Evolutionary conservation across 2,888 invertebrate species (phyloP).

Genomic region (Trachelus stipa): DNA sequence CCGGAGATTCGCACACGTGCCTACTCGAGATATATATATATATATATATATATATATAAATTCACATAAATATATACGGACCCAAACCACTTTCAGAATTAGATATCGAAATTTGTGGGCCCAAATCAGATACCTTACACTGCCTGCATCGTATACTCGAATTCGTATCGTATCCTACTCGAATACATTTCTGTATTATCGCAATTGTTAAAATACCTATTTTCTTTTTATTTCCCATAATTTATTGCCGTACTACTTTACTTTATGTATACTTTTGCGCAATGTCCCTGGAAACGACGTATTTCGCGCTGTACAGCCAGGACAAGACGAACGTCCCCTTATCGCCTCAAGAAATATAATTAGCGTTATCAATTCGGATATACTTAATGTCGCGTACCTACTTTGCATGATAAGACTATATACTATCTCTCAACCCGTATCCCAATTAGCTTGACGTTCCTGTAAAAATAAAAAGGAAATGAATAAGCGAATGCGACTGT

Average conservation of each 20-base stretch:
- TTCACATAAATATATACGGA: too few species aligned
- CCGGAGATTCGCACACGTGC: constrained; percentile 1
- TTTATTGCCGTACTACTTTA: background rate
- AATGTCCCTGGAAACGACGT: background rate
- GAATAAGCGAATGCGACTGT: background rate
- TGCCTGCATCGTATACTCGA: background rate
- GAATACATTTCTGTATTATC: background rate
- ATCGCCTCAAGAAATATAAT: constrained; percentile 14
- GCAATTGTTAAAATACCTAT: background rate
- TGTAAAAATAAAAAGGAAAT: background rate
- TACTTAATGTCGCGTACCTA: background rate
- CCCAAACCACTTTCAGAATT: background rate
- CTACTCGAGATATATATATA: background rate
- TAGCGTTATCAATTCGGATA: constrained; percentile 16
- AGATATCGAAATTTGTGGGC: background rate
- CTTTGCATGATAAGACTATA: background rate
- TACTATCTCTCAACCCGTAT: background rate
- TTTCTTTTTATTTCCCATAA: background rate
- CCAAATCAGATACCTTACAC: background rate
- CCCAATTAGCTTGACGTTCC: background rate
- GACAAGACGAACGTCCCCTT: background rate
- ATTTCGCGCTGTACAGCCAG: background rate
- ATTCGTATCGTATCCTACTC: background rate
- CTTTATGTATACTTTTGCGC: background rate
- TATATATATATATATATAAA: too few species aligned